These are phyloP conservation scores for Euwallacea similis DNA, from an alignment of 1,140 invertebrate genomes.

Conservation along the genomic window DNA sequence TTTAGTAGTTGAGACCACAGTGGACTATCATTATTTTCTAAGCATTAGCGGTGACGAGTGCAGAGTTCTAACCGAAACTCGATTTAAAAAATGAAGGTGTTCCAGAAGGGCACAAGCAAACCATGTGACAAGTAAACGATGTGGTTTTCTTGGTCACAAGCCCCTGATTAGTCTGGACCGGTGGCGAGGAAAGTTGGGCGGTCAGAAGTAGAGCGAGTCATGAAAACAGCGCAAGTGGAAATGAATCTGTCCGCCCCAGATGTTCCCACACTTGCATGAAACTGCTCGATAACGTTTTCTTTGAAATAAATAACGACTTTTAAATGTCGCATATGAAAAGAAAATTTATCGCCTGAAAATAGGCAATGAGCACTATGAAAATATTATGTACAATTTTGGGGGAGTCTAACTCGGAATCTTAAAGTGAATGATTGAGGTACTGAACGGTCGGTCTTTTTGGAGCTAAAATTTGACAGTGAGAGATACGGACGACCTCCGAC, in stretches of 20 bases:
- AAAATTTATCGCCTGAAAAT: too few species aligned
- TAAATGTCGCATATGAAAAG: too few species aligned
- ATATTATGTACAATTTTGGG: too few species aligned
- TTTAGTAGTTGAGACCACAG: too few species aligned
- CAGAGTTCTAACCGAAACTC: background rate
- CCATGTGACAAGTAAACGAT: constrained; percentile 36
- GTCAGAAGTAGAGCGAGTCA: constrained; percentile 46
- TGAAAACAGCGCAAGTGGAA: constrained; percentile 53
- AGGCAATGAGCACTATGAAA: too few species aligned
- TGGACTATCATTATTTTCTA: too few species aligned
- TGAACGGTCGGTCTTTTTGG: too few species aligned
- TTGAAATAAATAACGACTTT: background rate
- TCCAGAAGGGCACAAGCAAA: background rate
- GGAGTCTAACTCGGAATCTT: too few species aligned
- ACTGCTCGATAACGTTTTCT: background rate
- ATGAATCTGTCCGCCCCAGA: constrained; percentile 53
- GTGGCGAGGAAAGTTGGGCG: constrained; percentile 36
- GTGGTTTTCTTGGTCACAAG: constrained; percentile 33
- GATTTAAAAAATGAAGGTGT: background rate
- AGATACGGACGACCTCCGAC: too few species aligned
- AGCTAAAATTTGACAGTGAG: too few species aligned
- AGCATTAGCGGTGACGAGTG: too few species aligned
- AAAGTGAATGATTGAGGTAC: too few species aligned
- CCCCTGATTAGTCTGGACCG: constrained; percentile 34
- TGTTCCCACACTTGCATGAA: constrained; percentile 50